Evolutionary conservation across 2,113 vertebrate genomes (phyloP).

Genomic region (Scolopax mira): DNA sequence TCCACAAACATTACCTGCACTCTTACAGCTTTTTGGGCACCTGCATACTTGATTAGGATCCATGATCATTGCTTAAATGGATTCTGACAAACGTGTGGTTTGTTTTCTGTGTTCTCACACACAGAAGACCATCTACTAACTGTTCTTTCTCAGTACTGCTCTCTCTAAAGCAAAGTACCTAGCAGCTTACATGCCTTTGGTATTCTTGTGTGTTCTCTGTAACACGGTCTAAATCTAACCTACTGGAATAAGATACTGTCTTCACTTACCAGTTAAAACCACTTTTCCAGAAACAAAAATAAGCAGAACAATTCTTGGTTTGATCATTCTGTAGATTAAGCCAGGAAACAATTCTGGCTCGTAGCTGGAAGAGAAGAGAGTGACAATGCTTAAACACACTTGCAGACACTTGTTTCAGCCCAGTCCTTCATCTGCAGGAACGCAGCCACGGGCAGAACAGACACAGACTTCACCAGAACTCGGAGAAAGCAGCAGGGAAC

Average conservation of each 20-base stretch:
- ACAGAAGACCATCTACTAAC: not conserved
- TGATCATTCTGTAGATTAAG: slow-evolving; percentile 99
- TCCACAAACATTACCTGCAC: not conserved
- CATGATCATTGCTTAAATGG: not conserved
- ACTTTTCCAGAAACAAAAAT: slow-evolving; percentile 99
- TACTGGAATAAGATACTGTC: not conserved
- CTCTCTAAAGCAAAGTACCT: not conserved
- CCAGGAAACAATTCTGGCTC: slow-evolving; percentile 98
- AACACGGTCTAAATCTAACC: not conserved
- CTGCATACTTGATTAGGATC: not conserved
- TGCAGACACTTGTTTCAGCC: not conserved
- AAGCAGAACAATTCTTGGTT: slow-evolving; percentile 96
- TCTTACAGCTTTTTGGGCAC: not conserved
- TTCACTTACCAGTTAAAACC: slow-evolving; percentile 92
- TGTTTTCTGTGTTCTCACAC: not conserved
- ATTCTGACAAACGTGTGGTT: not conserved
- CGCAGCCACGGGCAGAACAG: not conserved
- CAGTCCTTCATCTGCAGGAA: not conserved
- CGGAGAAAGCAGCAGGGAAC: not conserved
- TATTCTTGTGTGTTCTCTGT: not conserved
- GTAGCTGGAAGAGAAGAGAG: slow-evolving; percentile 80
- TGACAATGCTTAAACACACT: not conserved
- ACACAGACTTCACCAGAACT: not conserved
- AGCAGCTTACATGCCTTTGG: not conserved
- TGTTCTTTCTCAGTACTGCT: not conserved